Evolutionary conservation across 2,888 invertebrate species (phyloP), one percentile per base, ranked within the genome.

Genomic region (Dryobotodes eremita): DNA sequence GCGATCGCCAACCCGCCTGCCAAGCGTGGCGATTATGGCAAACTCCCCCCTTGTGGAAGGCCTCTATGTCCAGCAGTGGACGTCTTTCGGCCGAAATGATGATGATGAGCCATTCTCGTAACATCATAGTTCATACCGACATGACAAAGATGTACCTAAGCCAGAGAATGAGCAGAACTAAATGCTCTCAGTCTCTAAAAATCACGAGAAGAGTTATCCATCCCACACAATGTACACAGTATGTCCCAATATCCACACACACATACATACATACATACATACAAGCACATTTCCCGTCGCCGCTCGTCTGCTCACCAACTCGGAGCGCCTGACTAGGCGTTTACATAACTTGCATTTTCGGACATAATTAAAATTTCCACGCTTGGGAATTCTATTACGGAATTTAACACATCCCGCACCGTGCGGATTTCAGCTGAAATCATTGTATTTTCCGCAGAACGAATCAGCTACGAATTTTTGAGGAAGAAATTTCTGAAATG

Each of bases 321-420:
- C 86, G 77, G 79, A 79, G 80, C 77, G 80, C 87, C 90, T 89
- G 88, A 92, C 91, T 90, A 90, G 82, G 89, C 90, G 91, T 90
- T 90, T 87, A 88, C 88, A 89, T 88, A 92, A 91, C 91, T 90
- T 91, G 88, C 88, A 92, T 92, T 92, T 92, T 92, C 90, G 90
- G 90, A 90, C 92, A 91, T 90, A 92, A 93, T 93, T 93, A 92
- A 93, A 92, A 93, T 92, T 91, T 93, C 89, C 91, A 88, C 89
- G 87, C 83, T 80, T 79, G 89, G 85, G 86, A 91, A 92, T 92
- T 89, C 89, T 92, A 91, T 92, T 91, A 92, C 89, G 92, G 90
- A 92, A 92, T 91, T 91, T 90, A 91, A 89, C 90, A 89, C 86
- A 86, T 87, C 89, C 72, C 79, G 50, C 70, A 20, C 31, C n/a